A percentile compares a stretch with the other conserved stretches of the same genome.
Evolutionary conservation across 2,888 invertebrate species (phyloP).

Genomic region (Chalcis sispes): DNA sequence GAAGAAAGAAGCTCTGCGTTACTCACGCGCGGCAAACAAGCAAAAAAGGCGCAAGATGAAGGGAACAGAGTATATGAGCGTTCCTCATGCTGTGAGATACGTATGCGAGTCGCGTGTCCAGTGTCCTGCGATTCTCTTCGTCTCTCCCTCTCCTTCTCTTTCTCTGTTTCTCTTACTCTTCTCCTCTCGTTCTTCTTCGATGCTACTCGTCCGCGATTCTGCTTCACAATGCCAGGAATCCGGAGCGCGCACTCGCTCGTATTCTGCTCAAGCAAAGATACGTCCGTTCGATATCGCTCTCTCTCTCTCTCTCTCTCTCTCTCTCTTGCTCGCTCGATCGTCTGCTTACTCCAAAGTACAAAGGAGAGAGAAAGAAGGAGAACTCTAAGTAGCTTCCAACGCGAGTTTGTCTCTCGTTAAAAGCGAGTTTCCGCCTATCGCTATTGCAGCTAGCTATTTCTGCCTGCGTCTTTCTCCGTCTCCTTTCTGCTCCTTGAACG

Average conservation of each 20-base stretch:
- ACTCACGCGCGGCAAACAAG: slow-evolving; percentile 30
- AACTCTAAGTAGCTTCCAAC: slow-evolving; percentile 32
- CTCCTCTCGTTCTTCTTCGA: slow-evolving; percentile 4
- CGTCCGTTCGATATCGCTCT: slow-evolving; percentile 59
- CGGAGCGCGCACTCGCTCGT: slow-evolving; percentile 59
- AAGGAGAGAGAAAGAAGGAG: slow-evolving; percentile 47
- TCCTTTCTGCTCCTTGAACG: too few relatives aligned
- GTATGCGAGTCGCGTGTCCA: slow-evolving; percentile 72
- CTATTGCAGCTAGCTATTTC: neutral
- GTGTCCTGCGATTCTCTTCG: too few relatives aligned
- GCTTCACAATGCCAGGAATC: slow-evolving; percentile 63
- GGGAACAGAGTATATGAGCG: slow-evolving; percentile 56
- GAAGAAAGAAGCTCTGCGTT: slow-evolving; percentile 16
- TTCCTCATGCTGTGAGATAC: slow-evolving; percentile 64
- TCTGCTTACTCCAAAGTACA: too few relatives aligned
- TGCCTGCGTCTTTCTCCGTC: too few relatives aligned
- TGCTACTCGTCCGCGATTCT: slow-evolving; percentile 43
- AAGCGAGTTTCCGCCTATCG: slow-evolving; percentile 8
- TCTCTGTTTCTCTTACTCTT: slow-evolving; percentile 47
- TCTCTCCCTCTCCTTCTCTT: slow-evolving; percentile 31
- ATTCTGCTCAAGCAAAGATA: slow-evolving; percentile 58
- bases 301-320: slow-evolving; percentile 36
- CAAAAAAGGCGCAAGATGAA: slow-evolving; percentile 54
- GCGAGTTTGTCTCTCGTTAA: slow-evolving; percentile 45
- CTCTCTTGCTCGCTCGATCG: neutral